These are phyloP conservation scores for Odontocerum albicorne DNA, from an alignment of 2,888 invertebrate species.

Conservation along the genomic window DNA sequence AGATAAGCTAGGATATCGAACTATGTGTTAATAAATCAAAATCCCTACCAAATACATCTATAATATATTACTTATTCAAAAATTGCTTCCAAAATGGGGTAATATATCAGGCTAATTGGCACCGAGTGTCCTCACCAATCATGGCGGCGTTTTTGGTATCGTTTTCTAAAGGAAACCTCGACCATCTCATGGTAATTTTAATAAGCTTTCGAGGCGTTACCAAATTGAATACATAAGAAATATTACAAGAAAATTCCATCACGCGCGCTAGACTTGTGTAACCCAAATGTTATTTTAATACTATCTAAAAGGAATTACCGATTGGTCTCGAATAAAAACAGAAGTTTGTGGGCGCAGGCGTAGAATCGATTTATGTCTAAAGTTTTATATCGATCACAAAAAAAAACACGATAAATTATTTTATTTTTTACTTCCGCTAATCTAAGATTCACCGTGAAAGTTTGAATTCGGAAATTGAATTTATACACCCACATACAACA, in stretches of 20 bases:
- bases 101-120: constrained; percentile 16
- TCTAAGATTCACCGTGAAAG: too few relatives aligned
- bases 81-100: not conserved
- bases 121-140: constrained; percentile 18
- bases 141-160: not conserved
- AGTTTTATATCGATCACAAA: too few relatives aligned
- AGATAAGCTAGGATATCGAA: too few relatives aligned
- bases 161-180: not conserved
- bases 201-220: not conserved
- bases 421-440: too few relatives aligned
- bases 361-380: not conserved
- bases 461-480: too few relatives aligned
- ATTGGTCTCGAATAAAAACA: not conserved
- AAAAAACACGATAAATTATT: too few relatives aligned
- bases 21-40: too few relatives aligned
- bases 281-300: not conserved
- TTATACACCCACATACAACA: too few relatives aligned
- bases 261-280: not conserved
- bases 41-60: too few relatives aligned
- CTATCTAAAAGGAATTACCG: not conserved
- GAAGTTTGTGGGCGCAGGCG: not conserved
- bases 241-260: too few relatives aligned
- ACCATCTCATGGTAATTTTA: not conserved
- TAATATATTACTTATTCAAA: not conserved
- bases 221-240: not conserved